Evolutionary conservation across 2,113 vertebrate species (phyloP), one percentile per base, ranked within the genome.

Genomic region (Litocranius walleri): DNA sequence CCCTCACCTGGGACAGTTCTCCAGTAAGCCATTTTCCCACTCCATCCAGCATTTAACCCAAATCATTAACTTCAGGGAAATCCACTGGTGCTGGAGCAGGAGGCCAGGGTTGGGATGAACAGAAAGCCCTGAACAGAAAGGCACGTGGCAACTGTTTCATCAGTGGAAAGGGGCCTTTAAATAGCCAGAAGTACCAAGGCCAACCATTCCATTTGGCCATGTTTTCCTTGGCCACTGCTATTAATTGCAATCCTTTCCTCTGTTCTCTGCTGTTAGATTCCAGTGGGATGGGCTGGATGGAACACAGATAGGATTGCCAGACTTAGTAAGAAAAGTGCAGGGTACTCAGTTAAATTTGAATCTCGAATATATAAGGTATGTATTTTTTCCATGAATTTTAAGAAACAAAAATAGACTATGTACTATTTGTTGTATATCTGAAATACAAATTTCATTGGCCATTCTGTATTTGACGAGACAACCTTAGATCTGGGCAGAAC

Each of bases 241-340:
- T 59, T 95, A 95, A 94, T 85, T 82, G 81, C 0, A 17, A 7
- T 71, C 30, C 14, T 86, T 94, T 92, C 81, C 43, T 85, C 64
- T 54, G 19, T 40, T 40, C 67, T 74, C 62, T 78, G 40, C 17
- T 54, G 16, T 57, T 95, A 88, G 83, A 33, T 23, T 83, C 7
- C 8, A 0, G n/a, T 36, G 25, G 8, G 33, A 82, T 36, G 9
- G 50, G 48, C 48, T 91, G 40, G 21, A 36, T 57, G 5, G 45
- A 23, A 48, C 29, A 45, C 67, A 86, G n/a, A 36, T 23, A 77
- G 13, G 1, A 15, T 86, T 83, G 33, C 23, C 56, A 97, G 50
- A 88, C 64, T 85, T 91, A 91, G 43, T 36, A 89, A 94, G 86
- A 27, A 84, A 96, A 97, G 52, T 23, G 62, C 30, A 90, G 33